Percentiles rank a stretch among this genome's conserved stretches.
Evolutionary conservation across 2,113 vertebrate genomes (phyloP).

Genomic region (Trematocara zebra): DNA sequence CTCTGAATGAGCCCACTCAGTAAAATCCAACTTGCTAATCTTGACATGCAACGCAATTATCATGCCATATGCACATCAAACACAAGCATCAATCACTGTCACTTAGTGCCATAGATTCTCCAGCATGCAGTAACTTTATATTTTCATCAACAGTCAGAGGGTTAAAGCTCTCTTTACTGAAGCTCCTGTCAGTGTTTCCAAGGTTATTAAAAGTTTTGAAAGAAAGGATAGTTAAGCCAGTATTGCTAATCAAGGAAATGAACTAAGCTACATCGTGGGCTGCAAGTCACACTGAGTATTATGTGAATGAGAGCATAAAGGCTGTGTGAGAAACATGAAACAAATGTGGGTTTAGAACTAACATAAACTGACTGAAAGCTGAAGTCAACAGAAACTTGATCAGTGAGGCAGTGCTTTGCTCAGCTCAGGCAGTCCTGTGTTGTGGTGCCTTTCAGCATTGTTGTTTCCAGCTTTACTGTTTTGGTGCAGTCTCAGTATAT

Average conservation of each 20-base stretch:
- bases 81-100: neutral
- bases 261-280: neutral
- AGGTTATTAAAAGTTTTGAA: neutral
- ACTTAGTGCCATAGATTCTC: neutral
- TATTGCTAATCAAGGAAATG: neutral
- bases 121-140: neutral
- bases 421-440: neutral
- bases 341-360: neutral
- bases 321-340: neutral
- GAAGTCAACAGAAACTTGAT: neutral
- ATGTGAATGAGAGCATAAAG: neutral
- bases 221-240: neutral
- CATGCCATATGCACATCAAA: neutral
- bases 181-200: neutral
- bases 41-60: neutral
- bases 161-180: neutral
- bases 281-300: neutral
- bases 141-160: neutral
- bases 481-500: neutral
- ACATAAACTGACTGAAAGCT: neutral
- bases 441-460: neutral
- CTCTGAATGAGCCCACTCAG: too few relatives aligned
- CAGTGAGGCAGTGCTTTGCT: neutral
- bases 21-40: neutral
- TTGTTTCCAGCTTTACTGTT: neutral